Percentiles rank a stretch among this genome's conserved stretches.
Evolutionary conservation across 2,888 invertebrate genomes (phyloP).

Genomic region (Rutpela maculata): DNA sequence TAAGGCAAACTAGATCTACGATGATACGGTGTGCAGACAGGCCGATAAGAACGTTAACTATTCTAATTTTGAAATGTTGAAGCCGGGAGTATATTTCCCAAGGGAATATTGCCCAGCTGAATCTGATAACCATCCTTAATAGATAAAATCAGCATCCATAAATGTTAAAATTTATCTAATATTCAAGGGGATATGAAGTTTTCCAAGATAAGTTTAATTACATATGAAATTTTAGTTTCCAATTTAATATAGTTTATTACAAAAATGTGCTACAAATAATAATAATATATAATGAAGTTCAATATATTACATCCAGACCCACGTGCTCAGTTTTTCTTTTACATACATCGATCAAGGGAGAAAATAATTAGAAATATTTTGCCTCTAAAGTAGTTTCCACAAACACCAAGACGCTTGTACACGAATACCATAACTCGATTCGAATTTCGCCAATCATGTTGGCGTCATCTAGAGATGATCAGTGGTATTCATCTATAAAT

Average conservation of each 20-base stretch:
- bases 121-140: conserved; percentile 31
- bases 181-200: conserved; percentile 1
- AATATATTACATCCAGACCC: too few relatives aligned
- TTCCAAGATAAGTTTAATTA: background rate
- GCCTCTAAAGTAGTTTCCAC: too few relatives aligned
- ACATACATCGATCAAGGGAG: too few relatives aligned
- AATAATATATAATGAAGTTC: too few relatives aligned
- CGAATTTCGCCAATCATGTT: too few relatives aligned
- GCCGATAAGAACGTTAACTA: conserved; percentile 27
- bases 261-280: background rate
- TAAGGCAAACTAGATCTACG: conserved; percentile 11
- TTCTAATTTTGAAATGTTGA: conserved; percentile 14
- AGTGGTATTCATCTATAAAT: too few relatives aligned
- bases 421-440: too few relatives aligned
- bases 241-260: background rate
- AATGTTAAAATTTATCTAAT: background rate
- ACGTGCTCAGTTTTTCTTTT: too few relatives aligned
- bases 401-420: too few relatives aligned
- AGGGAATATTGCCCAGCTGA: conserved; percentile 16
- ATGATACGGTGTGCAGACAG: conserved; percentile 20
- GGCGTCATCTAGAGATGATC: too few relatives aligned
- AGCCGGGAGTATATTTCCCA: conserved; percentile 9
- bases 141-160: conserved; percentile 13
- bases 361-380: too few relatives aligned
- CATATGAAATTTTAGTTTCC: background rate